Percentiles rank a stretch among this genome's conserved stretches.
phyloP scores from a whole-genome alignment of 2,797 vertebrate species.

The Pterois miles region DNA sequence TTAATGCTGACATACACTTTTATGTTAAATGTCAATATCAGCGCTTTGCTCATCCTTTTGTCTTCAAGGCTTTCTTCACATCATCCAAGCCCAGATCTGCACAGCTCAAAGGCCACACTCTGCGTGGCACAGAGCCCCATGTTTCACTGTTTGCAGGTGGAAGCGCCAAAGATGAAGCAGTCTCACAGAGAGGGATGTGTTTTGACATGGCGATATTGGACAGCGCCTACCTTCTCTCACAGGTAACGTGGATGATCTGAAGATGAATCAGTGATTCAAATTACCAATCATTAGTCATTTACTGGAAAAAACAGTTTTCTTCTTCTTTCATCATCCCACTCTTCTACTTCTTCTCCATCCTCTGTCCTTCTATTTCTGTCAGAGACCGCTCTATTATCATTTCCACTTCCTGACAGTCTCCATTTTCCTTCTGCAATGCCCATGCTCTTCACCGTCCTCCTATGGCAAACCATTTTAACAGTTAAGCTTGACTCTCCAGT shows the following conservation, averaged over 20 bases:
- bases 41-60: neutral
- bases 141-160: neutral
- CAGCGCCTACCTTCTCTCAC: neutral
- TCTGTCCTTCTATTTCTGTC: too few species aligned
- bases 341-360: too few species aligned
- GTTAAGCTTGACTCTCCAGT: too few species aligned
- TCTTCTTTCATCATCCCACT: too few species aligned
- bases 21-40: neutral
- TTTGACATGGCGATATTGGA: neutral
- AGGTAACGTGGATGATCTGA: neutral
- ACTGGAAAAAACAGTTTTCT: neutral
- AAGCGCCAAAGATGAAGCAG: neutral
- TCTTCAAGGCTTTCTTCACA: conserved; percentile 1
- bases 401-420: too few species aligned
- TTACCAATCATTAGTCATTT: neutral
- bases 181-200: neutral
- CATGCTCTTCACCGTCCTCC: too few species aligned
- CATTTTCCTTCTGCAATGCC: too few species aligned
- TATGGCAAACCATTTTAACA: too few species aligned
- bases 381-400: too few species aligned
- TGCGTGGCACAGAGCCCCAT: neutral
- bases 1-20: neutral
- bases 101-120: neutral
- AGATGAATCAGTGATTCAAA: neutral
- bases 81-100: neutral